Conservation (phyloP, 1,140 invertebrate genomes). For the Nasonia giraulti region DNA sequence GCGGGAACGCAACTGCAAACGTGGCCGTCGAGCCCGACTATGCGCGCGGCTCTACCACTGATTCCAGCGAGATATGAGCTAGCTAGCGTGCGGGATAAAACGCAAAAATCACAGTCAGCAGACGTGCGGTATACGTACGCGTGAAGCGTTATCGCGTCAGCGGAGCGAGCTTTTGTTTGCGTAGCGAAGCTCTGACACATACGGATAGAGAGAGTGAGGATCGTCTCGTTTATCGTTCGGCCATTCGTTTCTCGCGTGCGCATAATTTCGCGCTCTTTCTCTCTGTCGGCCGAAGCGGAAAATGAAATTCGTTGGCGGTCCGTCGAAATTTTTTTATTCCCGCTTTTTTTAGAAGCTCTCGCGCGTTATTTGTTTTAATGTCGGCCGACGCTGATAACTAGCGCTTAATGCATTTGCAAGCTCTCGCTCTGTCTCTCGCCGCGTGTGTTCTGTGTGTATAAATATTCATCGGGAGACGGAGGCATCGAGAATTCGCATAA, state of each 20-base stretch:
- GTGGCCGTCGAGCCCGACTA: no score
- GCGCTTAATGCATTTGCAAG: neutral
- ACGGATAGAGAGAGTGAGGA: neutral
- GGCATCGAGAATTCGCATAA: neutral
- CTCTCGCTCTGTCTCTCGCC: neutral
- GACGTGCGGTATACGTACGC: no score
- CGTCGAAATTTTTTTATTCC: neutral
- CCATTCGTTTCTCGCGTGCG: neutral
- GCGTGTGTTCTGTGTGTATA: neutral
- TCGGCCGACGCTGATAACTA: neutral
- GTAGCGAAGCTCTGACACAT: neutral
- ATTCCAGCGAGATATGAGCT: no score
- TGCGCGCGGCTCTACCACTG: no score
- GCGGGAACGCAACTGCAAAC: no score
- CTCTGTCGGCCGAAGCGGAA: neutral
- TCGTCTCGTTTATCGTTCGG: neutral
- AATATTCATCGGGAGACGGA: conserved; percentile 13
- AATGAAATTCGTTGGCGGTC: neutral
- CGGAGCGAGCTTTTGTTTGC: neutral
- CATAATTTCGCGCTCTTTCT: neutral
- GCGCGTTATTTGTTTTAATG: neutral
- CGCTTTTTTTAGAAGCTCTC: neutral
- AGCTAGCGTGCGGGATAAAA: no score
- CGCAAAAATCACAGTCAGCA: no score
- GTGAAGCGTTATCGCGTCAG: conserved; percentile 4